Base-by-base conservation (phyloP, 2,113 vertebrate genomes). In the Peucedramus taeniatus region DNA sequence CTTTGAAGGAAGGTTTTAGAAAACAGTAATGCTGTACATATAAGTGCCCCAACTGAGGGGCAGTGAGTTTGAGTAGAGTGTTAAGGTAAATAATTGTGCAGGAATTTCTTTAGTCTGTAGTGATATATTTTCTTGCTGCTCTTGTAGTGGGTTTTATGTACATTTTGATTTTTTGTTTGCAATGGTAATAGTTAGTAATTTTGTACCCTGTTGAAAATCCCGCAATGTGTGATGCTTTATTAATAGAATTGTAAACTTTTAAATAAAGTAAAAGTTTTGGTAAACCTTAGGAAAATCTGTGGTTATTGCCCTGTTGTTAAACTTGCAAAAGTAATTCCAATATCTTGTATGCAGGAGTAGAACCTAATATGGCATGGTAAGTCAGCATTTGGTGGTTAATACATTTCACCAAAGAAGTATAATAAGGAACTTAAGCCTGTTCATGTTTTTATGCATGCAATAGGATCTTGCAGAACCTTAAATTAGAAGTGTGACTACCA, bases 361-460 rank as follows among this genome's bases (percentile, higher is more conserved):
- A 74, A 40, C 28, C 18, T 86, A 57, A 53, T 64, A 47, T 20
- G n/a, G 39, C 26, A 7, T 9, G 21, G 33, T n/a, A 53, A 64
- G 17, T 83, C 33, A 74, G 50, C 17, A 39, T 92, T 94, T 61
- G 63, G 33, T 69, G 54, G n/a, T 47, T 71, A 9, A 15, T 80
- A 30, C 8, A 5, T 15, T 64, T 79, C 3, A 8, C n/a, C n/a
- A 81, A 9, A 17, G 77, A 53, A 18, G 18, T 76, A 13, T 76
- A 60, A 63, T 64, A 66, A 92, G 83, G 61, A 93, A 88, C 50
- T 85, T 89, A 86, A 95, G 10, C 54, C 59, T 44, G 13, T 80
- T 86, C 71, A 54, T 93, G 83, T 80, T 93, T 86, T 80, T 86
- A 50, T 92, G 79, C 79, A 77, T 75, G 71, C 68, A 86, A 37